Percentiles rank a stretch among this genome's conserved stretches.
These are phyloP conservation scores for Delichon dasypus DNA, from an alignment of 2,797 vertebrate species.

Conservation along the genomic window DNA sequence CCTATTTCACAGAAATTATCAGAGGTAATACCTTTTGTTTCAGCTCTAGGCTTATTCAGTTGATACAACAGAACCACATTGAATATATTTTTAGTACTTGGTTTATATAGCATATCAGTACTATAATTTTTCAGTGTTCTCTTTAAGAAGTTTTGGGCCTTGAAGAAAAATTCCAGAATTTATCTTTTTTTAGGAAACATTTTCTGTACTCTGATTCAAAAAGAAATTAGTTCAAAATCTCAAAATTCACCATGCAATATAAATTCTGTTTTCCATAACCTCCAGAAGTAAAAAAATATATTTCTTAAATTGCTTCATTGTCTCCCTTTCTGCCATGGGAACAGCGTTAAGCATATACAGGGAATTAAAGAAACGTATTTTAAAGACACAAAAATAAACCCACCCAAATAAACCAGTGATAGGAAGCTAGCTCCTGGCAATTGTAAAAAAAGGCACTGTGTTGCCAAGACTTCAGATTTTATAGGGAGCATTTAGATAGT, in stretches of 20 bases:
- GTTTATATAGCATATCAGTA: not conserved
- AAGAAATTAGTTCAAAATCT: not conserved
- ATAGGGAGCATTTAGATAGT: constrained; percentile 25
- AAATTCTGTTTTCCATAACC: not conserved
- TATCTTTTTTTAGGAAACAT: not conserved
- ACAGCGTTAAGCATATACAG: not conserved
- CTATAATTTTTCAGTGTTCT: not conserved
- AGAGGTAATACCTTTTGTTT: not conserved
- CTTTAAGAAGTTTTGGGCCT: not conserved
- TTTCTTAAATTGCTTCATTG: not conserved
- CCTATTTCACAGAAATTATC: not conserved
- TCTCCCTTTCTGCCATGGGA: not conserved
- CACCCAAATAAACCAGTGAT: constrained; percentile 34
- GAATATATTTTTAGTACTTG: not conserved
- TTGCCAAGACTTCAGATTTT: constrained; percentile 35
- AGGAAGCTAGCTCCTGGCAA: constrained; percentile 24
- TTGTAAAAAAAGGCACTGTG: not conserved
- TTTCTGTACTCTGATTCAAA: not conserved
- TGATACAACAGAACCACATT: not conserved
- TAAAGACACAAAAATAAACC: constrained; percentile 35
- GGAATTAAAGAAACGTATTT: constrained; percentile 19
- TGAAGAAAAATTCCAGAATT: not conserved
- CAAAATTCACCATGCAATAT: not conserved
- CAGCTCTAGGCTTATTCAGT: not conserved
- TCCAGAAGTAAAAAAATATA: not conserved